Percentiles rank a stretch among this genome's conserved stretches.
phyloP scores from a whole-genome alignment of 2,797 vertebrate species.

The Halcyon chelicuti region DNA sequence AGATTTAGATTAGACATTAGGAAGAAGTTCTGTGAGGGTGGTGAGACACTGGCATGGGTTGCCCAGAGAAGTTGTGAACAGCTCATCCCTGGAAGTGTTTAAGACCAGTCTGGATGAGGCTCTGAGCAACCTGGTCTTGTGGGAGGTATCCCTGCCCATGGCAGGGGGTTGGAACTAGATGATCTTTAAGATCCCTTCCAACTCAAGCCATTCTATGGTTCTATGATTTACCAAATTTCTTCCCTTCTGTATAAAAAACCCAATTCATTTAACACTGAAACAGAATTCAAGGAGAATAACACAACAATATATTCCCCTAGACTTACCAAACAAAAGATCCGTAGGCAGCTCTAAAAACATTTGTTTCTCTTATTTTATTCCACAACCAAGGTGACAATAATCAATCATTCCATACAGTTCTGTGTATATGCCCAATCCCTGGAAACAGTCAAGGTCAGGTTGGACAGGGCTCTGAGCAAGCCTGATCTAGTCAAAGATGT shows the following conservation, averaged over 20 bases:
- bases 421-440: background rate
- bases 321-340: background rate
- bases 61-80: too few species aligned
- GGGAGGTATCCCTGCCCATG: too few species aligned
- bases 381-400: background rate
- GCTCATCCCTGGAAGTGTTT: too few species aligned
- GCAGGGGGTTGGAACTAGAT: too few species aligned
- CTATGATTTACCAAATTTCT: background rate
- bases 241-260: background rate
- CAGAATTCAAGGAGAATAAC: background rate
- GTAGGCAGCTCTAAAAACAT: background rate
- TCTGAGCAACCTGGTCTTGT: too few species aligned
- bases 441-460: background rate
- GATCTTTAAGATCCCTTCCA: too few species aligned
- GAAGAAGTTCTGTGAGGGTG: too few species aligned
- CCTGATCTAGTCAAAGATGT: background rate
- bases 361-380: background rate
- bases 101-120: too few species aligned
- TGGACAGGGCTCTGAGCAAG: accelerated
- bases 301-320: background rate
- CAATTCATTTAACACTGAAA: background rate
- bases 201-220: too few species aligned
- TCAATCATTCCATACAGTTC: background rate
- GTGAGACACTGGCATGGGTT: too few species aligned
- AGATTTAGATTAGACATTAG: too few species aligned